Percentiles rank a stretch among this genome's conserved stretches.
phyloP scores from a whole-genome alignment of 35 echinoderm and acorn worm genomes.

The Nesometra sesokonis region DNA sequence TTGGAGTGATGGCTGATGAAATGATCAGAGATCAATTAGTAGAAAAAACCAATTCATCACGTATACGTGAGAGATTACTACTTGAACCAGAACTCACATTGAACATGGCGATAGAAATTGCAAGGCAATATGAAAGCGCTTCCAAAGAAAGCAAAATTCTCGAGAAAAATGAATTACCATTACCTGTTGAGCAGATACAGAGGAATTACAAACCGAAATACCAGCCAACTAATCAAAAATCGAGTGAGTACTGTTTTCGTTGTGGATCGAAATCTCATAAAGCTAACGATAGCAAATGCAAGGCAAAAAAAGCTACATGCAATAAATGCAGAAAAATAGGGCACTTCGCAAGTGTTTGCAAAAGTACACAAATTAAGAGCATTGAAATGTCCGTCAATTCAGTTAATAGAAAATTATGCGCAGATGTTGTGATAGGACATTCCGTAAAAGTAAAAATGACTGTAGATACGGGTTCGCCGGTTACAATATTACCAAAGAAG shows the following conservation, averaged over 20 bases:
- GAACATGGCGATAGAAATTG: background rate
- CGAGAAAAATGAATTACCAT: background rate
- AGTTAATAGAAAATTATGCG: background rate
- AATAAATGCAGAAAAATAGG: background rate
- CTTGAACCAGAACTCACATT: background rate
- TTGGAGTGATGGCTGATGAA: background rate
- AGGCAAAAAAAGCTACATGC: background rate
- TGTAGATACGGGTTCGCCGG: conserved; percentile 1
- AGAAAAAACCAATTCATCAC: background rate
- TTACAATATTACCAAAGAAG: background rate
- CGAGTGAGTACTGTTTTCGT: conserved; percentile 8
- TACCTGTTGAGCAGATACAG: background rate
- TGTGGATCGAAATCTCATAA: background rate
- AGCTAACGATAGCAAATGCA: background rate
- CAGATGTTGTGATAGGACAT: background rate
- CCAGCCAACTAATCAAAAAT: background rate
- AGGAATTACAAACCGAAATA: background rate
- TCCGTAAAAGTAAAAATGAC: background rate
- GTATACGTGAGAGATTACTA: background rate
- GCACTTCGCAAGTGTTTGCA: conserved; percentile 5
- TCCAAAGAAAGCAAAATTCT: background rate
- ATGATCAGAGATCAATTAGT: conserved; percentile 14
- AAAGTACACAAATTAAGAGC: background rate
- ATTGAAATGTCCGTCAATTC: background rate
- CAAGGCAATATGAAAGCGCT: too few species aligned